Conservation (phyloP, 2,888 invertebrate genomes). For the Rhorus exstirpatorius region DNA sequence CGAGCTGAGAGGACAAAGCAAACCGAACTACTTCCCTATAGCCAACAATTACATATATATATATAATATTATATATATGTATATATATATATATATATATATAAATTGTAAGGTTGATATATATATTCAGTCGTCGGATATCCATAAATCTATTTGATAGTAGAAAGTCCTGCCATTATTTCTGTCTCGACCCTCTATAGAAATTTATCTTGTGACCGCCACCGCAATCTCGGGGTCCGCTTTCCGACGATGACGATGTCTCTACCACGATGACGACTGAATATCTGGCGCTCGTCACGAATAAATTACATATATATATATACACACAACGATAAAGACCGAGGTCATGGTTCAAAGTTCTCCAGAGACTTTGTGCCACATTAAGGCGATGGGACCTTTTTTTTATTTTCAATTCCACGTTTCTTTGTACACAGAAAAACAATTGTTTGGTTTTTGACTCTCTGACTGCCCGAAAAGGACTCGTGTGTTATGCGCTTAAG, state of each 20-base stretch:
- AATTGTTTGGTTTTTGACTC: too few relatives aligned
- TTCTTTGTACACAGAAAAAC: too few relatives aligned
- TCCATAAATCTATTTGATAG: slow-evolving; percentile 85
- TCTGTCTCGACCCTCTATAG: slow-evolving; percentile 74
- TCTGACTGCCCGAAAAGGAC: too few relatives aligned
- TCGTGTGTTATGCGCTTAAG: too few relatives aligned
- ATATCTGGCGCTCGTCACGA: slow-evolving; percentile 31
- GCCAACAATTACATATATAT: slow-evolving; percentile 14
- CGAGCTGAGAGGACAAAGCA: slow-evolving; percentile 50
- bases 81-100: slow-evolving; percentile 32
- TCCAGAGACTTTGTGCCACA: slow-evolving; percentile 1
- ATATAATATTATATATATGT: not conserved
- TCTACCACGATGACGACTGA: slow-evolving; percentile 42
- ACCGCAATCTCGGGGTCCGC: slow-evolving; percentile 60
- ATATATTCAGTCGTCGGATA: slow-evolving; percentile 74
- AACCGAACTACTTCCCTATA: slow-evolving; percentile 48
- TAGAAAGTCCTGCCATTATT: slow-evolving; percentile 85
- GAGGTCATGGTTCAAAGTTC: slow-evolving; percentile 37
- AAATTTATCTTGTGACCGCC: slow-evolving; percentile 77
- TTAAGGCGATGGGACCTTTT: not conserved
- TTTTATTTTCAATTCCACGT: too few relatives aligned
- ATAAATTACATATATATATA: not conserved
- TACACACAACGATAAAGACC: not conserved
- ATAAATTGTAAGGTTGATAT: slow-evolving; percentile 15
- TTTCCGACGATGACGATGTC: slow-evolving; percentile 70